These are phyloP conservation scores for Crocodylus rhombifer DNA, from an alignment of 2,797 vertebrate genomes.

Conservation along the genomic window DNA sequence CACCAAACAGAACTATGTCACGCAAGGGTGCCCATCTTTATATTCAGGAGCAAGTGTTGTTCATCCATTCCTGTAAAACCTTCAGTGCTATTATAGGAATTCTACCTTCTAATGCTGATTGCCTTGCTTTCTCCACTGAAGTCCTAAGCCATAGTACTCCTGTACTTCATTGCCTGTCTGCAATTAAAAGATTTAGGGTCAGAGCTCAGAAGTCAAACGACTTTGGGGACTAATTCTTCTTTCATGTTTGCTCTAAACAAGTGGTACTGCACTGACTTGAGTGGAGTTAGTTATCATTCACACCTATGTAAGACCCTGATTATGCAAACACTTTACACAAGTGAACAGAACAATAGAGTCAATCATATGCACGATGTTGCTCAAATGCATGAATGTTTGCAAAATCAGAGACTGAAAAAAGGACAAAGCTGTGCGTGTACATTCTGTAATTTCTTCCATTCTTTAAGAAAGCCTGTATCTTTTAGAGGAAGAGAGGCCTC, in stretches of 20 bases:
- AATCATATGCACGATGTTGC: not conserved
- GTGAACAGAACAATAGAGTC: not conserved
- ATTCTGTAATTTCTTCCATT: not conserved
- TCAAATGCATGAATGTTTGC: fast-evolving
- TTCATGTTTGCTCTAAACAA: not conserved
- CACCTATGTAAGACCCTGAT: not conserved
- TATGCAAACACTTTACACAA: no score
- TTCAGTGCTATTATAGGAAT: not conserved
- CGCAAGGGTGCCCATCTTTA: not conserved
- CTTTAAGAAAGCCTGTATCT: not conserved
- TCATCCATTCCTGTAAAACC: not conserved
- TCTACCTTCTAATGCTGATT: fast-evolving
- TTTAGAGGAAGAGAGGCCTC: not conserved
- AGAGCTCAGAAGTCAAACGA: no score
- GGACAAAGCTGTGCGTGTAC: not conserved
- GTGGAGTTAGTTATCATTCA: not conserved
- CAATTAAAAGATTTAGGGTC: no score
- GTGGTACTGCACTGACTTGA: not conserved
- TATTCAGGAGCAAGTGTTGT: fast-evolving
- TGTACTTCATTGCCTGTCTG: no score
- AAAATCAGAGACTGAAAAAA: not conserved
- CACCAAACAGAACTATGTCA: not conserved
- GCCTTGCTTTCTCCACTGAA: not conserved
- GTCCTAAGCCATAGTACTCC: fast-evolving
- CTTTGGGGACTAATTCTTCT: not conserved